Conservation (phyloP, 2,797 vertebrate genomes). For the Holocentrus rufus region DNA sequence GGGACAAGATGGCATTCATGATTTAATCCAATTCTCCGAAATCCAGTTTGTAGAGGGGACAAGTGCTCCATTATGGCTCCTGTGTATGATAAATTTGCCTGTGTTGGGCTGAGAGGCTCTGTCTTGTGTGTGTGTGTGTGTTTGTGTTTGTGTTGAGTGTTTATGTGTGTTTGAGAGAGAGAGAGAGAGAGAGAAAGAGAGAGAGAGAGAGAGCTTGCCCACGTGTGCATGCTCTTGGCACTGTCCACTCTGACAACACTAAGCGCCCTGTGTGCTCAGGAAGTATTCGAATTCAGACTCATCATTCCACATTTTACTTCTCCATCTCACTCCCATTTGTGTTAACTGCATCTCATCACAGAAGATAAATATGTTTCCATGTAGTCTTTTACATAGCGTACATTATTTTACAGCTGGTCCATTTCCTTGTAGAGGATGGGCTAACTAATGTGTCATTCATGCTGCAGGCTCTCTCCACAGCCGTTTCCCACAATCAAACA, state of each 20-base stretch:
- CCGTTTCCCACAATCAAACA: conserved; percentile 18
- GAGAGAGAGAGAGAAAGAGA: too few relatives aligned
- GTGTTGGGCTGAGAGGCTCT: conserved; percentile 9
- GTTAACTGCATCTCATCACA: neutral
- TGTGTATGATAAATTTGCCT: conserved; percentile 23
- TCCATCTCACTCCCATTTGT: conserved; percentile 13
- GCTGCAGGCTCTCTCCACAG: neutral
- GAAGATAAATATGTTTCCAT: neutral
- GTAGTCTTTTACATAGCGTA: neutral
- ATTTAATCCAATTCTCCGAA: conserved; percentile 46
- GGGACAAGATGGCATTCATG: conserved; percentile 26
- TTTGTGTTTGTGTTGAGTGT: neutral
- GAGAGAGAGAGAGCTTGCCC: too few relatives aligned
- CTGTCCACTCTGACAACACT: conserved; percentile 11
- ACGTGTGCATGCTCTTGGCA: conserved; percentile 7
- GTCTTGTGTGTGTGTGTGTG: conserved; percentile 11
- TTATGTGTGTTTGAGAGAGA: neutral
- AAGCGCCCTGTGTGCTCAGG: neutral
- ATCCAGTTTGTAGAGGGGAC: conserved; percentile 48
- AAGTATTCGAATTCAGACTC: neutral
- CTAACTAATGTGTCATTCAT: conserved; percentile 10
- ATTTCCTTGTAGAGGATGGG: neutral
- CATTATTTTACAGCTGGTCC: neutral
- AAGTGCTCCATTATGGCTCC: conserved; percentile 40
- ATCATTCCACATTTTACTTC: neutral